A percentile compares a stretch with the other conserved stretches of the same genome.
phyloP scores from a whole-genome alignment of 2,113 vertebrate species.

The Oxyruncus cristatus region DNA sequence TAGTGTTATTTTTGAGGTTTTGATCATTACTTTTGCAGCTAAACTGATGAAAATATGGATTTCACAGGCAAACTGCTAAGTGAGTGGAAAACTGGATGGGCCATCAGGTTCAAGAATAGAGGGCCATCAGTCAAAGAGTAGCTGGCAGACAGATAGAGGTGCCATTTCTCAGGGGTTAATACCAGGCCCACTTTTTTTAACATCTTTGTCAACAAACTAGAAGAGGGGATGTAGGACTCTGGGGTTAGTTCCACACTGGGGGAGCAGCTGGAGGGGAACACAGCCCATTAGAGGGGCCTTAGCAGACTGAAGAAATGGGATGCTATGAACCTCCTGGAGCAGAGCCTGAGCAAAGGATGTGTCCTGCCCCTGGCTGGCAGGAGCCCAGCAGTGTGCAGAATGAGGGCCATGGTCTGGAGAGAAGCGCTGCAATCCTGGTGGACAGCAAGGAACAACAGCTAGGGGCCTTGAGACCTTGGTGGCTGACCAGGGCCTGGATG shows the following conservation, averaged over 20 bases:
- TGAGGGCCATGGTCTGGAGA: neutral
- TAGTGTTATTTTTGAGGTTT: neutral
- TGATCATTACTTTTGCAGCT: neutral
- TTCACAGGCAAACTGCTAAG: neutral
- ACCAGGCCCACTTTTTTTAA: neutral
- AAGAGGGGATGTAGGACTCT: neutral
- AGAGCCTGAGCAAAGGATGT: neutral
- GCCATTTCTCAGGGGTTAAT: neutral
- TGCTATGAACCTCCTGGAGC: neutral
- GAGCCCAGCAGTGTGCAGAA: neutral
- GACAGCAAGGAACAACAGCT: neutral
- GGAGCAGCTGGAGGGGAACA: neutral
- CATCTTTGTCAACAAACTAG: neutral
- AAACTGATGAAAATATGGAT: neutral
- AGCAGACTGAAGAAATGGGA: neutral
- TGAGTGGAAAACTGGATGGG: neutral
- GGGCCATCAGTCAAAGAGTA: neutral
- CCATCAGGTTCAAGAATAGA: neutral
- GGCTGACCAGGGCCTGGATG: neutral
- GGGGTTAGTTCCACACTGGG: neutral
- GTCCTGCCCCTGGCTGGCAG: neutral
- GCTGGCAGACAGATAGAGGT: neutral
- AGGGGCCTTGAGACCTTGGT: accelerated
- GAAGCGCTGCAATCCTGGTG: neutral
- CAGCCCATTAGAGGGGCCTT: neutral